Conservation (phyloP, 2,888 invertebrate species). For the Flexamia atlantica region DNA sequence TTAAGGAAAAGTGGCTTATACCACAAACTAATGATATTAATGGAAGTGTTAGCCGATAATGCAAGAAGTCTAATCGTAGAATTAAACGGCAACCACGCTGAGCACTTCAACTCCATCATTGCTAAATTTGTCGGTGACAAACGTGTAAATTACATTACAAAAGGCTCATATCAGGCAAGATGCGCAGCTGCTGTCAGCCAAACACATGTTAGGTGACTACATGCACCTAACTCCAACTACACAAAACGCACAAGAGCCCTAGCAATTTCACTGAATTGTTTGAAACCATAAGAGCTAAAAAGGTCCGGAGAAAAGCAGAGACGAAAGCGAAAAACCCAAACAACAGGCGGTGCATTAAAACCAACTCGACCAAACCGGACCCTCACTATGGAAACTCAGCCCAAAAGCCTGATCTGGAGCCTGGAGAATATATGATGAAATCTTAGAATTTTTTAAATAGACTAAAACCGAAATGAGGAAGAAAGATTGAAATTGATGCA, state of each 20-base stretch:
- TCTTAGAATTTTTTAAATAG: neutral
- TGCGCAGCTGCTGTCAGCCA: conserved; percentile 70
- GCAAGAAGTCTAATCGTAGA: conserved; percentile 15
- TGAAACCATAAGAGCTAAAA: no score
- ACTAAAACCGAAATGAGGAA: no score
- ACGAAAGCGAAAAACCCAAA: no score
- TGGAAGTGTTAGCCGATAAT: neutral
- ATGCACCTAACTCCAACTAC: neutral
- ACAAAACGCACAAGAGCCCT: conserved; percentile 29
- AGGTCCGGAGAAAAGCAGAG: no score
- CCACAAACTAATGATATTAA: neutral
- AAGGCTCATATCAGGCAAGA: conserved; percentile 71
- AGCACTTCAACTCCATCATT: conserved; percentile 71
- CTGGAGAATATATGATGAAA: neutral
- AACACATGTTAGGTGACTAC: conserved; percentile 41
- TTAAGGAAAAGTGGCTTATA: neutral
- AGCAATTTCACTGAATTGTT: neutral
- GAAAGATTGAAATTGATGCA: no score
- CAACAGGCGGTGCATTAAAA: neutral
- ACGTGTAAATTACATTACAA: conserved; percentile 70
- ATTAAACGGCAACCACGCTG: conserved; percentile 68
- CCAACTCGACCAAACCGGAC: neutral
- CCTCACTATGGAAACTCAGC: neutral
- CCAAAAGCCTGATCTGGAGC: neutral
- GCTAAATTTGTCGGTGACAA: conserved; percentile 72